Conservation (phyloP, 2,888 invertebrate species). For the Trilocha varians region DNA sequence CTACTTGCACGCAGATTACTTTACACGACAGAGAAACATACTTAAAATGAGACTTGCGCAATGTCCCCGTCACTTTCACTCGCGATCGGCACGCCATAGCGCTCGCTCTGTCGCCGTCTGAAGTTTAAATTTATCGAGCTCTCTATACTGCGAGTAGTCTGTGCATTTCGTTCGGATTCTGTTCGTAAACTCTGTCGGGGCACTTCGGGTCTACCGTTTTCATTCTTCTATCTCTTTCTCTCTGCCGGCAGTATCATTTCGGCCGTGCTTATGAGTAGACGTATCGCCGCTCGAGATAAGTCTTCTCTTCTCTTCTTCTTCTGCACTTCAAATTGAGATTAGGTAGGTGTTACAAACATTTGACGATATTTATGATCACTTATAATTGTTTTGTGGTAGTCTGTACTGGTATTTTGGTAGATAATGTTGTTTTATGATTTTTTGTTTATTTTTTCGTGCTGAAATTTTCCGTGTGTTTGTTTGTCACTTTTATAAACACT, state of each 20-base stretch:
- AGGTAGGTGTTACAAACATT: conserved; percentile 22
- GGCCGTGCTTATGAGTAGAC: conserved; percentile 37
- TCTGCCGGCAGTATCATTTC: conserved; percentile 46
- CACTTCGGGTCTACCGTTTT: conserved; percentile 54
- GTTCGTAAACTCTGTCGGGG: conserved; percentile 36
- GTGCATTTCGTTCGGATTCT: conserved; percentile 33
- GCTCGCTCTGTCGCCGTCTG: conserved; percentile 16
- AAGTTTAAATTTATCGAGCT: conserved; percentile 12
- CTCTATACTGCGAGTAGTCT: conserved; percentile 30
- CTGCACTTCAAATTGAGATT: conserved; percentile 25
- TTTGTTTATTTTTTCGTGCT: neutral
- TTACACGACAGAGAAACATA: conserved; percentile 20
- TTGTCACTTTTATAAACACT: neutral
- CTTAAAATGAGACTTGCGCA: neutral
- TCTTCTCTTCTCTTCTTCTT: conserved; percentile 56
- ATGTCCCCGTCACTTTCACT: conserved; percentile 19
- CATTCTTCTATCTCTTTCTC: conserved; percentile 68
- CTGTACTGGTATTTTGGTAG: neutral
- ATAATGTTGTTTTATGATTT: neutral
- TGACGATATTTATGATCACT: neutral
- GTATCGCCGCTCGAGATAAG: conserved; percentile 31
- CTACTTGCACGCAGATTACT: conserved; percentile 39
- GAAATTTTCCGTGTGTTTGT: neutral
- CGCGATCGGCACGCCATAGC: conserved; percentile 18
- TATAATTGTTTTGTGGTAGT: neutral